Percentiles rank a stretch among this genome's conserved stretches.
Evolutionary conservation across 2,113 vertebrate genomes (phyloP).

Genomic region (Apodemus speciosus): DNA sequence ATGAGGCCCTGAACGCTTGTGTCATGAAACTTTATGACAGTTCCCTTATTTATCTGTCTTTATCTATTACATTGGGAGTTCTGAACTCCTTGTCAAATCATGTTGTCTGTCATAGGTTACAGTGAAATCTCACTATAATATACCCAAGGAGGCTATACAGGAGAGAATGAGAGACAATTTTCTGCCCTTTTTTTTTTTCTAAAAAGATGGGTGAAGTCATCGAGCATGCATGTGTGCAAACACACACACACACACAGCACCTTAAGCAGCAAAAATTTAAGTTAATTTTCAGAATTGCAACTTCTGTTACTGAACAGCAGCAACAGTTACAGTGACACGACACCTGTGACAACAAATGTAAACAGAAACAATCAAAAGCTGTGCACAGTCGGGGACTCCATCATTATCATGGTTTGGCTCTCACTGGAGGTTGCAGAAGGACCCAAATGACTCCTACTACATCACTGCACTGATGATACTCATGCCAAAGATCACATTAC

Average conservation of each 20-base stretch:
- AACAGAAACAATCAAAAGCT: slow-evolving; percentile 55
- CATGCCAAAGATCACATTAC: background rate
- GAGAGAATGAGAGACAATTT: background rate
- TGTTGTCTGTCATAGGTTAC: background rate
- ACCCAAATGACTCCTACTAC: background rate
- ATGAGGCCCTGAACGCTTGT: background rate
- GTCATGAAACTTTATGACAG: background rate
- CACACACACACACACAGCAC: background rate
- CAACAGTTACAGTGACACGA: slow-evolving; percentile 36
- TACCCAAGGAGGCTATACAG: slow-evolving; percentile 14
- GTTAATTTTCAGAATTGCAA: slow-evolving; percentile 35
- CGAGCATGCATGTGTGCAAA: background rate
- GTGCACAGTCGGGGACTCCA: background rate
- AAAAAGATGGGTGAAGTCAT: slow-evolving; percentile 13
- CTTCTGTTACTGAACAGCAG: slow-evolving; percentile 16
- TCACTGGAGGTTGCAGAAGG: background rate
- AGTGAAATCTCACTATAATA: slow-evolving; percentile 2
- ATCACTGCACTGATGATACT: background rate
- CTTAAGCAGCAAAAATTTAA: slow-evolving; percentile 43
- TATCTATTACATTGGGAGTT: background rate
- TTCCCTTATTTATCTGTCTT: background rate
- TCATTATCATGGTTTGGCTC: background rate
- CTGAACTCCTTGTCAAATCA: background rate
- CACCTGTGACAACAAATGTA: slow-evolving; percentile 10
- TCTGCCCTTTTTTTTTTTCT: background rate